phyloP scores from a whole-genome alignment of 2,797 vertebrate genomes.

The Premnoplex brunnescens region DNA sequence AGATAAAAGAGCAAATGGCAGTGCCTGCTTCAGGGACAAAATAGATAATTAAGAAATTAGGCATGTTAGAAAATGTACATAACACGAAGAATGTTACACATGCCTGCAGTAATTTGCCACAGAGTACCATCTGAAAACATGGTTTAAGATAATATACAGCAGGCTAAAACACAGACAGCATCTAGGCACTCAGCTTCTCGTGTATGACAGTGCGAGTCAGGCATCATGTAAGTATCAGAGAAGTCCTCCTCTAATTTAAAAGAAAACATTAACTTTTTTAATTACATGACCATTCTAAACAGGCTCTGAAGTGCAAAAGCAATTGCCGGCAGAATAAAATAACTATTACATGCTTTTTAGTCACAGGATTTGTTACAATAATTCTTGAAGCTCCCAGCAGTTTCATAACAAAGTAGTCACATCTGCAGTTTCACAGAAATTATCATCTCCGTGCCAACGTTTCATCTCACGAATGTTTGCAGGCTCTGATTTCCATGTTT shows the following conservation, averaged over 20 bases:
- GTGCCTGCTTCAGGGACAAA: neutral
- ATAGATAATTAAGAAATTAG: neutral
- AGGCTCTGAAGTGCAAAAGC: neutral
- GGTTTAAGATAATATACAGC: neutral
- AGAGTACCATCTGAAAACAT: neutral
- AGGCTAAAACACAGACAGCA: neutral
- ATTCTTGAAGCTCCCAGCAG: slow-evolving; percentile 1
- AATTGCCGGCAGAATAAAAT: neutral
- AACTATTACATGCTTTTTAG: slow-evolving; percentile 16
- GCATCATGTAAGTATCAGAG: neutral
- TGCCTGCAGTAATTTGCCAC: neutral
- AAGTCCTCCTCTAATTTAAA: neutral
- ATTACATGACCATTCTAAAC: neutral
- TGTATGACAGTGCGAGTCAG: neutral
- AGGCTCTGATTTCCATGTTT: slow-evolving; percentile 34
- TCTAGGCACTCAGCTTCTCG: neutral
- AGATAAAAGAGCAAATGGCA: neutral
- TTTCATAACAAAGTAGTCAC: slow-evolving; percentile 30
- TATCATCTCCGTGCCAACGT: neutral
- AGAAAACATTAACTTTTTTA: neutral
- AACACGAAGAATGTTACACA: neutral
- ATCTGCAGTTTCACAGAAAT: slow-evolving; percentile 41
- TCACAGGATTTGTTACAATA: slow-evolving; percentile 15
- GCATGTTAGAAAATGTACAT: neutral
- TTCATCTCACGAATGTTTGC: neutral